phyloP scores from a whole-genome alignment of 2,888 invertebrate genomes.

The Caenorhabditis afra region DNA sequence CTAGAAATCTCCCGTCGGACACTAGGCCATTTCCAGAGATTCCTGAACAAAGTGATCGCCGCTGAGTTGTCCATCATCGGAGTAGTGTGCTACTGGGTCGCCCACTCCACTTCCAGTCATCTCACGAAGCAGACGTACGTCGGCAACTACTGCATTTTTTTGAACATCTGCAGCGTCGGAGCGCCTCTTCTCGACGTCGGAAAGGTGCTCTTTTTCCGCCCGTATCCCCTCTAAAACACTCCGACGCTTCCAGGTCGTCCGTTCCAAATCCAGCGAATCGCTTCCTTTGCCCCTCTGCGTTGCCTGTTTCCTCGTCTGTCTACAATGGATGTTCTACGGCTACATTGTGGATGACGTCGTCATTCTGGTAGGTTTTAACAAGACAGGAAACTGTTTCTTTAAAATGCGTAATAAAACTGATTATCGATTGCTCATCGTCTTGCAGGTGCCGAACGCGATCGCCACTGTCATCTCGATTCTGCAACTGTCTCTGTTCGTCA shows the following conservation, averaged over 20 bases:
- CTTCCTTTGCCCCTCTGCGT: constrained; percentile 92
- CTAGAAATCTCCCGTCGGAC: neutral
- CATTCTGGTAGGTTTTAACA: constrained; percentile 86
- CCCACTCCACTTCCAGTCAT: constrained; percentile 14
- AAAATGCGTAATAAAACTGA: constrained; percentile 1
- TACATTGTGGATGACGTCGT: constrained; percentile 87
- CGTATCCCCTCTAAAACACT: neutral
- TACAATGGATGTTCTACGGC: constrained; percentile 89
- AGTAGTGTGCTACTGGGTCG: constrained; percentile 26
- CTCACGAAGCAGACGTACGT: constrained; percentile 36
- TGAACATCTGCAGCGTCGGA: constrained; percentile 76
- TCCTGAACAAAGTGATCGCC: constrained; percentile 44
- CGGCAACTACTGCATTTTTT: constrained; percentile 75
- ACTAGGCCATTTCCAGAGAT: constrained; percentile 20
- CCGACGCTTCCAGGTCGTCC: constrained; percentile 85
- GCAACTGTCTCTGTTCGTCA: constrained; percentile 88
- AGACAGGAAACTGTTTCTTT: constrained; percentile 22
- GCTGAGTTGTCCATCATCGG: constrained; percentile 41
- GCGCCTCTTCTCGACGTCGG: constrained; percentile 72
- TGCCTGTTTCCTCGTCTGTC: constrained; percentile 88
- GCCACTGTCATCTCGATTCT: constrained; percentile 87
- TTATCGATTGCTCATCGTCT: constrained; percentile 65
- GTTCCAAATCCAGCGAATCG: constrained; percentile 88
- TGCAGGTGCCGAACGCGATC: constrained; percentile 88
- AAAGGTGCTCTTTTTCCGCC: constrained; percentile 45